Evolutionary conservation across 2,888 invertebrate species (phyloP).

Genomic region (Urechis unicinctus): DNA sequence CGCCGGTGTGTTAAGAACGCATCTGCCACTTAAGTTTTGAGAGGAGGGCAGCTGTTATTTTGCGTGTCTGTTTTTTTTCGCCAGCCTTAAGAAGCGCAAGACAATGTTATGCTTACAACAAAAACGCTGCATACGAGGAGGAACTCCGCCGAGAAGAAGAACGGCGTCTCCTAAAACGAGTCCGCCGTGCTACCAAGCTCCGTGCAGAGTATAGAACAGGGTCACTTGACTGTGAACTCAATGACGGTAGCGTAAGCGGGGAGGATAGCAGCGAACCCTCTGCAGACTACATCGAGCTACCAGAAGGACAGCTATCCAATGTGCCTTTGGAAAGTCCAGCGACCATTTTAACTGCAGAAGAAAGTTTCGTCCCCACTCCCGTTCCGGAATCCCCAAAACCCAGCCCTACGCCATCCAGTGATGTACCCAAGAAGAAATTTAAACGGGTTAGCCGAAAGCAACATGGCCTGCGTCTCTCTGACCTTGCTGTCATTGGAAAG

Average conservation of each 20-base stretch:
- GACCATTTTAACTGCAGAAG: not conserved
- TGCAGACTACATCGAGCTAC: too few relatives aligned
- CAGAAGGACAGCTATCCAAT: too few relatives aligned
- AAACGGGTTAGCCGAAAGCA: not conserved
- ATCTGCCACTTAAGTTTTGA: too few relatives aligned
- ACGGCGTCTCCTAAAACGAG: slow-evolving; percentile 21
- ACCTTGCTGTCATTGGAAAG: not conserved
- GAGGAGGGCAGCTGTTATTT: too few relatives aligned
- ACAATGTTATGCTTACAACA: slow-evolving; percentile 22
- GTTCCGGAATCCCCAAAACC: not conserved
- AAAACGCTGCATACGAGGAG: slow-evolving; percentile 33
- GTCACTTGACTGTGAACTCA: too few relatives aligned
- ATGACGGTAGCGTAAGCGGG: too few relatives aligned
- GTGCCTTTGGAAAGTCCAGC: too few relatives aligned
- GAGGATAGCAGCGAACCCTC: not conserved
- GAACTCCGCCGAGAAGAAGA: slow-evolving; percentile 27
- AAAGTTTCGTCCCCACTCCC: not conserved
- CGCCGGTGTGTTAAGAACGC: too few relatives aligned
- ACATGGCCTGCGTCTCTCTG: not conserved
- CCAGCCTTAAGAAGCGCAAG: not conserved
- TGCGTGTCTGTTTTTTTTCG: not conserved
- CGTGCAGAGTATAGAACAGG: too few relatives aligned
- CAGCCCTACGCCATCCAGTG: not conserved
- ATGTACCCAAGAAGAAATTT: not conserved
- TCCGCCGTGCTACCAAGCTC: slow-evolving; percentile 4